These are phyloP conservation scores for Diphyllodes magnificus DNA, from an alignment of 2,113 vertebrate genomes.

Conservation along the genomic window DNA sequence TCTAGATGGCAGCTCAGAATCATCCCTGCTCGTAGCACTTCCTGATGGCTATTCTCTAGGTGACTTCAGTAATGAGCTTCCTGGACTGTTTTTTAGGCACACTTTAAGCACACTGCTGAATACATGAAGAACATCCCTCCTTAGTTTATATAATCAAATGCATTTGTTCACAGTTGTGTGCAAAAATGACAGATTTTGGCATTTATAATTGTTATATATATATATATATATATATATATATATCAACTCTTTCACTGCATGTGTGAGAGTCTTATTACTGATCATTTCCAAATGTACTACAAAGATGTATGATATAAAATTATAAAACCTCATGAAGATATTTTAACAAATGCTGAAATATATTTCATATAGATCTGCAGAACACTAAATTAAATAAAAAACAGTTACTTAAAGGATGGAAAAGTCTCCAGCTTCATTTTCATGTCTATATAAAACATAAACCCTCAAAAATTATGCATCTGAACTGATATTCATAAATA, in stretches of 20 bases:
- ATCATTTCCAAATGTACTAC: background rate
- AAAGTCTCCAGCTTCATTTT: background rate
- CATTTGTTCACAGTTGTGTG: background rate
- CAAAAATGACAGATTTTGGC: background rate
- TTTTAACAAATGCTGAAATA: background rate
- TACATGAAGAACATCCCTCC: background rate
- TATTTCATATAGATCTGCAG: background rate
- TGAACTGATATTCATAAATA: background rate
- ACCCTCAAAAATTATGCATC: background rate
- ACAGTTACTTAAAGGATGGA: background rate
- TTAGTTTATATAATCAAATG: background rate
- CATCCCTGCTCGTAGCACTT: background rate
- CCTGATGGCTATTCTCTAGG: background rate
- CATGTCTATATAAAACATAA: background rate
- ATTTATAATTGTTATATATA: background rate
- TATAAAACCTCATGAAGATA: background rate
- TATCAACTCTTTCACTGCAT: background rate
- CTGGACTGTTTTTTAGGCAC: background rate
- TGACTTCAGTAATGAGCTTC: background rate
- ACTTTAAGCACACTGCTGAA: background rate
- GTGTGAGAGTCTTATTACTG: background rate
- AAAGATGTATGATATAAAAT: background rate
- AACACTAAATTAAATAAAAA: background rate
- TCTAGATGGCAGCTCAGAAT: background rate
- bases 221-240: too few relatives aligned